Percentiles rank a stretch among this genome's conserved stretches.
phyloP scores from a whole-genome alignment of 1,140 invertebrate species.

The Drosophila rufa region DNA sequence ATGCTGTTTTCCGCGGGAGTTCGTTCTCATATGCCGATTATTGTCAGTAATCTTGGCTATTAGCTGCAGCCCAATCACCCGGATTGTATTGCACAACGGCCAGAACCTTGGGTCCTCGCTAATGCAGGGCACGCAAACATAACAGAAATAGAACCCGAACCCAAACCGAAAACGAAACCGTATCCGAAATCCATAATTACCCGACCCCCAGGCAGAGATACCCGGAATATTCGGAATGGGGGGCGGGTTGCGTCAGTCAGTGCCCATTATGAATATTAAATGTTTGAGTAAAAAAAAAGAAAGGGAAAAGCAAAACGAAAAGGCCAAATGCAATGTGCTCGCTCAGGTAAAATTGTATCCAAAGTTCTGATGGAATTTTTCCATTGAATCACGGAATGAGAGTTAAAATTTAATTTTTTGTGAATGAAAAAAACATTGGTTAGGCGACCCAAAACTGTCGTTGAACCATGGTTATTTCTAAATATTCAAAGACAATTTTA shows the following conservation, averaged over 20 bases:
- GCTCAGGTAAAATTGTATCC: constrained; percentile 1
- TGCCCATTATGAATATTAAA: constrained; percentile 73
- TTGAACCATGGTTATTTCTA: not conserved
- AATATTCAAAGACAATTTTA: not conserved
- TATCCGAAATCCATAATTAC: constrained; percentile 26
- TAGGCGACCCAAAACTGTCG: not conserved
- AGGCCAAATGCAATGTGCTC: constrained; percentile 24
- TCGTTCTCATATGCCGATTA: constrained; percentile 2
- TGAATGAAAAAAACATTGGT: not conserved
- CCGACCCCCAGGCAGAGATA: constrained; percentile 11
- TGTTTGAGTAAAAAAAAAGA: constrained; percentile 49
- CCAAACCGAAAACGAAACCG: constrained; percentile 3
- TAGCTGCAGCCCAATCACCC: constrained; percentile 17
- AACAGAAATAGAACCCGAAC: constrained; percentile 11
- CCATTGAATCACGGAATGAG: constrained; percentile 2
- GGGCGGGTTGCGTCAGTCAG: constrained; percentile 21
- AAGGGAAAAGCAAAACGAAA: constrained; percentile 24
- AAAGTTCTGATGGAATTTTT: not conserved
- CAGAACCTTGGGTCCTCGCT: constrained; percentile 15
- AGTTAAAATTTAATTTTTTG: not conserved
- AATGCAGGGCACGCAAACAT: constrained; percentile 46
- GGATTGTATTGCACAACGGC: constrained; percentile 13
- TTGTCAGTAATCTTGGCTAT: constrained; percentile 14
- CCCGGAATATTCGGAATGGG: not conserved
- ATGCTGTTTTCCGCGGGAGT: not conserved